Evolutionary conservation across 2,797 vertebrate species (phyloP), one percentile per base, ranked within the genome.

Genomic region (Mormyrops attenuatus): DNA sequence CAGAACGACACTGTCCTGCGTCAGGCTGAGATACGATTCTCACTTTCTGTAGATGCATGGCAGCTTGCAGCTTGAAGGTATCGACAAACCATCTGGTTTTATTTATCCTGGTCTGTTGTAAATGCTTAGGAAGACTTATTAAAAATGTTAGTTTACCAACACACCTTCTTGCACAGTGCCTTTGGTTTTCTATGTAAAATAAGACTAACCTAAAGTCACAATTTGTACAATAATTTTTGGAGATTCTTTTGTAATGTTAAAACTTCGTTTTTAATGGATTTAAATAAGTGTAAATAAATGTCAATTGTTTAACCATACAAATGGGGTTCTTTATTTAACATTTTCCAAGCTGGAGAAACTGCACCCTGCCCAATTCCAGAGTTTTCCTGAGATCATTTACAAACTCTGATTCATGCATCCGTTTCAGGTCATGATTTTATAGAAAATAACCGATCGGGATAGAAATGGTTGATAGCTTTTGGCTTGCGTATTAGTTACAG

Each of bases 141-240:
- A 30, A 89, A 69, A 88, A 91, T 92, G 87, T 93, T 20, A 80
- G 92, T 91, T 91, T 93, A 92, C 93, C 44, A 85, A 89, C 92
- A 92, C 89, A 90, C 91, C n/a, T 30, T 63, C 53, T 22, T 91
- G 85, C 93, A 91, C 93, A 95, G 96, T 97, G 96, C 96, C 96
- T 97, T 96, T 95, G 94, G 93, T 96, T 96, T 96, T 96, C 91
- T 96, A 96, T 93, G 92, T 94, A 34, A 85, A 93, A 90, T 93
- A 84, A 53, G 91, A 89, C 88, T 90, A 89, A 90, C 92, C 93
- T 44, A 17, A 91, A 94, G 92, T 92, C 91, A 92, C 93, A 90
- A 90, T 95, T 94, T 96, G 94, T 96, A 95, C 91, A 95, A 93
- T 92, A 92, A 94, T 94, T 90, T 94, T 90, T 89, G 88, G 92